phyloP scores from a whole-genome alignment of 2,113 vertebrate species.

The Panthera leo region DNA sequence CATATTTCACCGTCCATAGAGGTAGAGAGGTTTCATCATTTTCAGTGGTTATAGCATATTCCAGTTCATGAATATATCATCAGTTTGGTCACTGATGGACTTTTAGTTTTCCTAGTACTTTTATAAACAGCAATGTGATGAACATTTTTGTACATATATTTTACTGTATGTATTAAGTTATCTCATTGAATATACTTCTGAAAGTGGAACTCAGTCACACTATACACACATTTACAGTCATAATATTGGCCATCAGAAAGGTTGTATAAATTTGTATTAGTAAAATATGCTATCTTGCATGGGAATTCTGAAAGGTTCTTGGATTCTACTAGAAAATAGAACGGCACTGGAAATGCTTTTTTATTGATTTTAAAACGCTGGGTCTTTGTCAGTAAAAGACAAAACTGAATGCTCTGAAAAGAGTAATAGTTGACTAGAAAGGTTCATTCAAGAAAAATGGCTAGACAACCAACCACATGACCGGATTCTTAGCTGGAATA shows the following conservation, averaged over 20 bases:
- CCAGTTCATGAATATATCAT: background rate
- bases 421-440: slow-evolving; percentile 2
- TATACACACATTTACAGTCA: background rate
- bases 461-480: background rate
- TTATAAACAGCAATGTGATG: background rate
- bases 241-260: background rate
- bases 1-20: background rate
- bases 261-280: background rate
- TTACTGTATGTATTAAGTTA: background rate
- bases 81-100: background rate
- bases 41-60: background rate
- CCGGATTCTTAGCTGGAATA: background rate
- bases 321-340: background rate
- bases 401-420: background rate
- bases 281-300: background rate
- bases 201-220: background rate
- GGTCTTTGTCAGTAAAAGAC: background rate
- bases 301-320: background rate
- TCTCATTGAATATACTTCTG: slow-evolving; percentile 12
- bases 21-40: background rate
- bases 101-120: background rate
- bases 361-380: background rate
- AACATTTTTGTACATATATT: background rate
- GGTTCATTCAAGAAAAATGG: background rate
- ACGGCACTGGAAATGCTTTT: background rate